These are phyloP conservation scores for Archegozetes longisetosus DNA, from an alignment of 1,140 invertebrate genomes.

Conservation along the genomic window DNA sequence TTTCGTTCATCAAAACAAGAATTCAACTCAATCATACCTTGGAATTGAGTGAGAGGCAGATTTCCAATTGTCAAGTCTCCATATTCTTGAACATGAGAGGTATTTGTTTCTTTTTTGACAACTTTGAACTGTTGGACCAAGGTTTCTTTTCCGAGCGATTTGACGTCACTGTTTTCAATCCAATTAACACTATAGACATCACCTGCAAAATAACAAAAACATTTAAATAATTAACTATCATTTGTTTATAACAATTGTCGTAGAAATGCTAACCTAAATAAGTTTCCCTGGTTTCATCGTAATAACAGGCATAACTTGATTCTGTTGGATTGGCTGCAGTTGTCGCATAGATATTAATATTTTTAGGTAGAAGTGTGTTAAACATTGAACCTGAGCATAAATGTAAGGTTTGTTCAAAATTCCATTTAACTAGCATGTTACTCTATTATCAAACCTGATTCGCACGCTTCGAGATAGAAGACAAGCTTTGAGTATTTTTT, in stretches of 20 bases:
- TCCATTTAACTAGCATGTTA: background rate
- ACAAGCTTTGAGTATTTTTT: slow-evolving; percentile 27
- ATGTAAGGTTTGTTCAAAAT: background rate
- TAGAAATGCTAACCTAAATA: slow-evolving; percentile 43
- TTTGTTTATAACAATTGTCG: slow-evolving; percentile 35
- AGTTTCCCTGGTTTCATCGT: slow-evolving; percentile 31
- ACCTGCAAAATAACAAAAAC: background rate
- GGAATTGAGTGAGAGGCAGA: slow-evolving; percentile 5
- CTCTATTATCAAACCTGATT: slow-evolving; percentile 27
- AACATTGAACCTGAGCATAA: slow-evolving; percentile 41
- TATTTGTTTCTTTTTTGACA: slow-evolving; percentile 39
- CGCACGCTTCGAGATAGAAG: slow-evolving; percentile 48
- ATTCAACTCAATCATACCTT: background rate
- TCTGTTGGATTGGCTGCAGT: slow-evolving; percentile 43
- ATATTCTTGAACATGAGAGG: slow-evolving; percentile 41
- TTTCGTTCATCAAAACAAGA: background rate
- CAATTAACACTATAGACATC: background rate
- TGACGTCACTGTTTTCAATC: slow-evolving; percentile 24
- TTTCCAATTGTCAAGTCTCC: slow-evolving; percentile 30
- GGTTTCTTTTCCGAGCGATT: slow-evolving; percentile 36
- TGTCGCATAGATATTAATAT: slow-evolving; percentile 43
- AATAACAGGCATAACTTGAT: slow-evolving; percentile 42
- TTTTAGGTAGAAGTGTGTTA: slow-evolving; percentile 34
- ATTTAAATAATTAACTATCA: background rate
- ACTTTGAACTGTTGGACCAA: slow-evolving; percentile 38